These are phyloP conservation scores for Nephila pilipes DNA, from an alignment of 1,140 invertebrate species.

Conservation along the genomic window DNA sequence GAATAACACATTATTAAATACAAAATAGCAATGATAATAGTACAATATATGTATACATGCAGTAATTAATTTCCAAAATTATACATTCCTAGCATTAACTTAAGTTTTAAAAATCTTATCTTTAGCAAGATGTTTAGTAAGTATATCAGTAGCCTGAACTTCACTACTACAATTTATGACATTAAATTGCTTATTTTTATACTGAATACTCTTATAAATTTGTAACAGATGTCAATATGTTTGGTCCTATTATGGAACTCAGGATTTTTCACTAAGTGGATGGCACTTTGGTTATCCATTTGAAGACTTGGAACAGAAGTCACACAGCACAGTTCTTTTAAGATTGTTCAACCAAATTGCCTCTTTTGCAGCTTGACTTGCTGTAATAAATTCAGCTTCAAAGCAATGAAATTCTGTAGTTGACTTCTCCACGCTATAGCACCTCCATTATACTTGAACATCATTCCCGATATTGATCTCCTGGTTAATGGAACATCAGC, in stretches of 20 bases:
- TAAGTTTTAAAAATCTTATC: background rate
- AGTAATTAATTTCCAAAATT: too few species aligned
- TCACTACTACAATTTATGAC: background rate
- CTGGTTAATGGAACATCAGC: conserved; percentile 78
- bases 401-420: conserved; percentile 48
- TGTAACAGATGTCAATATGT: conserved; percentile 81
- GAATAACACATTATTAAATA: too few species aligned
- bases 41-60: too few species aligned
- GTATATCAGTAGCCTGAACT: background rate
- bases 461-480: conserved; percentile 63
- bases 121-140: background rate
- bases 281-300: conserved; percentile 80
- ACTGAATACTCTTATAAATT: conserved; percentile 80
- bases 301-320: background rate
- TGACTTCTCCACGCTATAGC: conserved; percentile 54
- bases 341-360: conserved; percentile 26
- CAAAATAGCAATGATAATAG: too few species aligned
- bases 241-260: conserved; percentile 81
- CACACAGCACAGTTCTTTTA: background rate
- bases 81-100: background rate
- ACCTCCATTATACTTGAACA: conserved; percentile 23
- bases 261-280: conserved; percentile 80
- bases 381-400: conserved; percentile 70
- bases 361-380: conserved; percentile 44
- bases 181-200: background rate